These are phyloP conservation scores for Scomberomorus guttatus DNA, from an alignment of 2,797 vertebrate species.

Conservation along the genomic window DNA sequence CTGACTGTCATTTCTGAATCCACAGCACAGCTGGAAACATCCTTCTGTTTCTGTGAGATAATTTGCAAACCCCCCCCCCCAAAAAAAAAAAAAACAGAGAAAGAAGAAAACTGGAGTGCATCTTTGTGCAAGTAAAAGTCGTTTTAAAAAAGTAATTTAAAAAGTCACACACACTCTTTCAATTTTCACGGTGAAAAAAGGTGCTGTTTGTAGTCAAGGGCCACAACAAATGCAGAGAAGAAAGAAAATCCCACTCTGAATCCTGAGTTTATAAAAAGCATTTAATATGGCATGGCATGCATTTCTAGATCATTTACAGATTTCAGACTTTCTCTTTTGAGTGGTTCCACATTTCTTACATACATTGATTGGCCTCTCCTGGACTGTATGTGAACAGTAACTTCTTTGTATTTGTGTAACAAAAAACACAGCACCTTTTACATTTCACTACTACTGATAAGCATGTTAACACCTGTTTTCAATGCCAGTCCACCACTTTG, in stretches of 20 bases:
- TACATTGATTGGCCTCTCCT: background rate
- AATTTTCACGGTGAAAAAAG: slow-evolving; percentile 9
- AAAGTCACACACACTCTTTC: background rate
- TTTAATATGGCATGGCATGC: background rate
- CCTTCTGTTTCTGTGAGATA: slow-evolving; percentile 10
- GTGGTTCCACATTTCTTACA: background rate
- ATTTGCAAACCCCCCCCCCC: slow-evolving; percentile 5
- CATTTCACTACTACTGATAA: background rate
- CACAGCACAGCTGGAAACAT: slow-evolving; percentile 12
- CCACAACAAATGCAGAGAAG: slow-evolving; percentile 30
- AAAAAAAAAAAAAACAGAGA: background rate
- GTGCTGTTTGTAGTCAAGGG: slow-evolving; percentile 16
- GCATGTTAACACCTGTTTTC: too few species aligned
- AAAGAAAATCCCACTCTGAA: slow-evolving; percentile 1
- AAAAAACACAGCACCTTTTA: background rate
- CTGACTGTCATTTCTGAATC: slow-evolving; percentile 14
- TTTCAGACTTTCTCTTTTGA: slow-evolving; percentile 4
- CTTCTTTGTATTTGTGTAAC: too few species aligned
- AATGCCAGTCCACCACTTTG: too few species aligned
- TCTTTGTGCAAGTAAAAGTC: slow-evolving; percentile 35
- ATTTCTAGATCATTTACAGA: background rate
- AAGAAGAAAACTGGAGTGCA: background rate
- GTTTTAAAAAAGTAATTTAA: slow-evolving; percentile 30
- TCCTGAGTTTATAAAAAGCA: slow-evolving; percentile 1
- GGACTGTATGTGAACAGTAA: too few species aligned